A percentile compares a stretch with the other conserved stretches of the same genome.
These are phyloP conservation scores for Pseudorasbora parva DNA, from an alignment of 2,113 vertebrate species.

Conservation along the genomic window DNA sequence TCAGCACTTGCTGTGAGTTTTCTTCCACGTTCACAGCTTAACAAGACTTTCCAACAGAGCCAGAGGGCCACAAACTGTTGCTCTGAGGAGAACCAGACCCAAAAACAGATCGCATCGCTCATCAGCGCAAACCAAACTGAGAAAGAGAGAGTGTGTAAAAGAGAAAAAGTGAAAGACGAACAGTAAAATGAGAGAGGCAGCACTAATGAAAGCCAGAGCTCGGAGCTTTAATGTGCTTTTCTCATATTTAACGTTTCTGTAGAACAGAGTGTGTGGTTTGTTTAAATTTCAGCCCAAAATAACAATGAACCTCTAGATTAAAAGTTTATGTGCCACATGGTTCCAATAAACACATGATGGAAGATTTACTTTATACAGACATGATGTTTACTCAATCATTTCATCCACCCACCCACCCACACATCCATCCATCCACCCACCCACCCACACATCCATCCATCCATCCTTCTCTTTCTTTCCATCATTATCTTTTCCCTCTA, in stretches of 20 bases:
- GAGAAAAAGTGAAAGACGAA: not conserved
- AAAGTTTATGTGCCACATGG: constrained; percentile 20
- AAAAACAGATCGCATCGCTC: constrained; percentile 7
- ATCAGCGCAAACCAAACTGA: not conserved
- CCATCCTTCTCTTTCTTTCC: too few relatives aligned
- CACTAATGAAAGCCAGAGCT: constrained; percentile 23
- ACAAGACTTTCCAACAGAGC: not conserved
- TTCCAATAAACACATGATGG: too few relatives aligned
- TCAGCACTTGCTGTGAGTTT: not conserved
- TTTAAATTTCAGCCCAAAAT: constrained; percentile 2
- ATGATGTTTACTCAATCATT: too few relatives aligned
- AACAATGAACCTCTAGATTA: not conserved
- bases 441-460: too few relatives aligned
- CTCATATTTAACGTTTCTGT: not conserved
- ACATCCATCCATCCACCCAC: too few relatives aligned
- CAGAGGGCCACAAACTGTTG: not conserved
- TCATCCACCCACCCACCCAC: too few relatives aligned
- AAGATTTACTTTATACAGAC: too few relatives aligned
- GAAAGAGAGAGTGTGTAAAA: not conserved
- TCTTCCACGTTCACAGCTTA: constrained; percentile 5
- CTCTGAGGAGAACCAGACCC: constrained; percentile 5
- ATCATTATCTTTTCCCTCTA: too few relatives aligned
- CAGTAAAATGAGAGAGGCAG: not conserved
- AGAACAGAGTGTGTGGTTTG: not conserved
- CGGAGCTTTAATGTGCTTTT: constrained; percentile 11